Evolutionary conservation across 1,140 invertebrate genomes (phyloP).

Genomic region (Harpegnathos saltator): DNA sequence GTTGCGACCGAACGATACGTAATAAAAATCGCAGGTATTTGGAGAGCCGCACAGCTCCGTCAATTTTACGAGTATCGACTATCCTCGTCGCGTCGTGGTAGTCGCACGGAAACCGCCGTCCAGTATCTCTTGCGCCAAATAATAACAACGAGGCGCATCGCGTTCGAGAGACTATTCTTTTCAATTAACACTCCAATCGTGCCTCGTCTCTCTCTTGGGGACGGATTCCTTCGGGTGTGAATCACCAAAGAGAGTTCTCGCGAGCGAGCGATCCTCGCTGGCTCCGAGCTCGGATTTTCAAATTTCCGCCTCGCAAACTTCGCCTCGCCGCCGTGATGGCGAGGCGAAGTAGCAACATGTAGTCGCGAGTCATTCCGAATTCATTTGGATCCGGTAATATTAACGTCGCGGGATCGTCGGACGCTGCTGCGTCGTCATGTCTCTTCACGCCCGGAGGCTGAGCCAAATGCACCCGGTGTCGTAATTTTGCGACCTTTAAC

Average conservation of each 20-base stretch:
- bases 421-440: conserved; percentile 15
- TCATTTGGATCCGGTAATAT: conserved; percentile 45
- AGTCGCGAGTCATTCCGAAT: not conserved
- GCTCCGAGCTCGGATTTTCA: no score
- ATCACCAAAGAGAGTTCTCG: no score
- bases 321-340: not conserved
- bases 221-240: no score
- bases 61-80: conserved; percentile 42
- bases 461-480: not conserved
- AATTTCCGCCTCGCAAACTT: no score
- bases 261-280: no score
- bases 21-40: conserved; percentile 47
- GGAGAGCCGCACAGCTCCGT: conserved; percentile 14
- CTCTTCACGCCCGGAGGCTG: conserved; percentile 31
- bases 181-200: not conserved
- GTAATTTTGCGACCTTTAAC: conserved; percentile 52
- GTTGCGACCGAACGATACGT: conserved; percentile 7
- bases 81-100: not conserved
- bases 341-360: conserved; percentile 15
- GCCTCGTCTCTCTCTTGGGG: not conserved
- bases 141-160: not conserved
- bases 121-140: not conserved
- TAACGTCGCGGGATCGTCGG: conserved; percentile 19
- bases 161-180: not conserved
- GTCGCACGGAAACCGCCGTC: conserved; percentile 5